Percentiles rank a stretch among this genome's conserved stretches.
Conservation (phyloP, 2,888 invertebrate genomes). For the Limenitis camilla region DNA sequence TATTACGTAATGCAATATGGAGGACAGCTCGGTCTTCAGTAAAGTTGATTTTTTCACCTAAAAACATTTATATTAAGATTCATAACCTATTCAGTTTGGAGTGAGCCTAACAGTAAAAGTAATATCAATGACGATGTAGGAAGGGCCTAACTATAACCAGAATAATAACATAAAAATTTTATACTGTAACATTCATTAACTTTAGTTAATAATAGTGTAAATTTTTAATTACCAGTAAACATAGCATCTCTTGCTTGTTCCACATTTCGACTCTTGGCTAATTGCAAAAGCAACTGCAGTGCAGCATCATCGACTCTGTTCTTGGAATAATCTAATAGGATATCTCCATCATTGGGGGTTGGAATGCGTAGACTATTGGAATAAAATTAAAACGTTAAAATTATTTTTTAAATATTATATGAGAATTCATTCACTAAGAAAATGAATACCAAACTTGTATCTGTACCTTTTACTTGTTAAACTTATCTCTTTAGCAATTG, state of each 20-base stretch:
- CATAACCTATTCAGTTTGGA: no score
- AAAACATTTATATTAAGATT: neutral
- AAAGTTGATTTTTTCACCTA: conserved; percentile 96
- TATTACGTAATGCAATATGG: conserved; percentile 94
- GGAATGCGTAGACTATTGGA: conserved; percentile 78
- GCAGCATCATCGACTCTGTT: conserved; percentile 90
- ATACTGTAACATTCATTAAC: neutral
- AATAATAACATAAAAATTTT: no score
- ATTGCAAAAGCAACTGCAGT: conserved; percentile 81
- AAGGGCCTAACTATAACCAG: no score
- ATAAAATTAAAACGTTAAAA: conserved; percentile 1
- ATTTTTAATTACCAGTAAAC: conserved; percentile 74
- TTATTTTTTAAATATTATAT: neutral
- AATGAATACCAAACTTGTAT: no score
- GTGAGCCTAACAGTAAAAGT: no score
- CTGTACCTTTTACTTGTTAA: no score
- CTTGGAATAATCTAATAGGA: conserved; percentile 97
- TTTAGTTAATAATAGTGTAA: neutral
- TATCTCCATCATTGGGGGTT: conserved; percentile 91
- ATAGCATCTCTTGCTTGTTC: conserved; percentile 91
- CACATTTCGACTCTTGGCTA: conserved; percentile 89
- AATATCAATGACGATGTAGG: no score
- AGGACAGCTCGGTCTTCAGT: conserved; percentile 97
- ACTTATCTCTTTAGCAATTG: no score
- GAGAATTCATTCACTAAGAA: no score